A percentile compares a stretch with the other conserved stretches of the same genome.
These are phyloP conservation scores for Drosophila anomelani DNA, from an alignment of 2,888 invertebrate genomes.

Conservation along the genomic window DNA sequence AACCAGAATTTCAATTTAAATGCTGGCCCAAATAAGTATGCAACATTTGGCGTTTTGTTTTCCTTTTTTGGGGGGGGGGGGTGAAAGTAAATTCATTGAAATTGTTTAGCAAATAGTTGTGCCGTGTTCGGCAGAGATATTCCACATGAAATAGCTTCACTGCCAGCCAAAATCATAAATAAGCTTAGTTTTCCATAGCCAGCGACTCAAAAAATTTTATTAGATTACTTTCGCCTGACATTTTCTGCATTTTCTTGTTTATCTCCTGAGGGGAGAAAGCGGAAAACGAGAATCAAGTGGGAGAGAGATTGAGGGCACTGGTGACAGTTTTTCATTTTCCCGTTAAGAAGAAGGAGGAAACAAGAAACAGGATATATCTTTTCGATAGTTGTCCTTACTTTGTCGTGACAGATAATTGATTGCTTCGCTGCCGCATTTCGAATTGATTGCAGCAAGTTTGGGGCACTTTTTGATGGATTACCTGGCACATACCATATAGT, in stretches of 20 bases:
- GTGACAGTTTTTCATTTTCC: constrained; percentile 53
- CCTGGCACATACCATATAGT: neutral
- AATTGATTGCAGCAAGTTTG: constrained; percentile 42
- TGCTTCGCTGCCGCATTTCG: constrained; percentile 27
- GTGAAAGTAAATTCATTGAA: constrained; percentile 66
- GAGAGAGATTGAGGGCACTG: constrained; percentile 18
- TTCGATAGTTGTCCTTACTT: constrained; percentile 33
- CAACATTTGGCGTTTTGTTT: constrained; percentile 49
- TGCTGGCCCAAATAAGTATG: constrained; percentile 65
- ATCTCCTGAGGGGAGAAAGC: neutral
- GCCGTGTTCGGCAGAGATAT: constrained; percentile 38
- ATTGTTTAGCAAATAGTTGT: constrained; percentile 64
- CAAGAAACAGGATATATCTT: constrained; percentile 18
- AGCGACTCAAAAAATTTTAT: constrained; percentile 17
- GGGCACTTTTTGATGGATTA: constrained; percentile 46
- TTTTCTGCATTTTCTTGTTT: constrained; percentile 34
- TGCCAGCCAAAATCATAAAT: constrained; percentile 35
- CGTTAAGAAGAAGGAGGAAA: constrained; percentile 35
- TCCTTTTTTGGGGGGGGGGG: neutral
- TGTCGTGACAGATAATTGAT: constrained; percentile 50
- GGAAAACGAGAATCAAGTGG: constrained; percentile 14
- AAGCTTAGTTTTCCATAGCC: constrained; percentile 16
- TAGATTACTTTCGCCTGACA: constrained; percentile 40
- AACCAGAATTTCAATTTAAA: constrained; percentile 65
- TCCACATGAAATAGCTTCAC: constrained; percentile 40